phyloP scores from a whole-genome alignment of 23 tunicate species.

The Ciona savignyi region DNA sequence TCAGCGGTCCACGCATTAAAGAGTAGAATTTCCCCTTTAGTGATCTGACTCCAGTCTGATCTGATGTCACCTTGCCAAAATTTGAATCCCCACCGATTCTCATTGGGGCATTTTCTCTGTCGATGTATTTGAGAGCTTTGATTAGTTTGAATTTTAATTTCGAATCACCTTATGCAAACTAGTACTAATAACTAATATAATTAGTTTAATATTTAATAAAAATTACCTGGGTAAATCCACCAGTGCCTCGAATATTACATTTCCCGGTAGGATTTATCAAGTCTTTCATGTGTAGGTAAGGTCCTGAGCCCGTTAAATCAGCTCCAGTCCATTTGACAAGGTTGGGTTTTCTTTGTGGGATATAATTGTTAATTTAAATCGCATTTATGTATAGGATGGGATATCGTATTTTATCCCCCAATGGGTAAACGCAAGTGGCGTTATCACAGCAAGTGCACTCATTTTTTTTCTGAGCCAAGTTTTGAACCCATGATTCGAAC shows the following conservation, averaged over 20 bases:
- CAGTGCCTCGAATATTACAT: conserved; percentile 7
- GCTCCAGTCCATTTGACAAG: conserved; percentile 23
- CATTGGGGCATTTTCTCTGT: conserved; percentile 18
- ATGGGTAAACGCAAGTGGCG: too few relatives aligned
- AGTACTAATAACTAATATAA: too few relatives aligned
- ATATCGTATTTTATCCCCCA: too few relatives aligned
- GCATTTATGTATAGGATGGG: too few relatives aligned
- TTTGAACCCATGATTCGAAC: too few relatives aligned
- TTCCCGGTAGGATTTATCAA: conserved; percentile 8
- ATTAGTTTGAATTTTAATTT: too few relatives aligned
- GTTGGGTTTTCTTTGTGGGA: conserved; percentile 23
- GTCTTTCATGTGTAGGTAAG: conserved; percentile 24
- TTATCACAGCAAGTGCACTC: too few relatives aligned
- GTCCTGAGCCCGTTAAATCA: conserved; percentile 38
- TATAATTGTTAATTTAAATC: too few relatives aligned
- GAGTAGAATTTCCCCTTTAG: conserved; percentile 22
- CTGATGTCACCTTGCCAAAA: conserved; percentile 22
- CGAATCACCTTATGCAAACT: too few relatives aligned
- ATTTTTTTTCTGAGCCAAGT: too few relatives aligned
- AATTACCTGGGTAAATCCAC: conserved; percentile 28
- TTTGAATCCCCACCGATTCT: conserved; percentile 27
- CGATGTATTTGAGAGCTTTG: too few relatives aligned
- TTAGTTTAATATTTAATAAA: too few relatives aligned
- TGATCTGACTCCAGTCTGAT: conserved; percentile 3
- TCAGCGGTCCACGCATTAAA: conserved; percentile 67